phyloP scores from a whole-genome alignment of 2,888 invertebrate genomes.

The Polyommatus iphigenia region DNA sequence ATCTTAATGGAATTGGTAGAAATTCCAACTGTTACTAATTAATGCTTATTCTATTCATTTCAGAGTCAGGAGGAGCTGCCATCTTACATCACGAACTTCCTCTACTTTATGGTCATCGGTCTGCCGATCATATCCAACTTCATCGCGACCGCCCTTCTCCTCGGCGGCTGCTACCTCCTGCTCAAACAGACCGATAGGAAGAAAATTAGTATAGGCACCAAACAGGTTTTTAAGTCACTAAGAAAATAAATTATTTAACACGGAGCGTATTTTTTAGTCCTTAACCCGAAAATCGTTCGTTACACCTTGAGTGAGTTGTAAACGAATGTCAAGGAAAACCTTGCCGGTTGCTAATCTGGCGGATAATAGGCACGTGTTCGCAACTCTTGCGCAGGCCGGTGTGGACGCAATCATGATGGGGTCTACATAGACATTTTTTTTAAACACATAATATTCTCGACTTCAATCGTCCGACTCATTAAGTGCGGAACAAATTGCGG shows the following conservation, averaged over 20 bases:
- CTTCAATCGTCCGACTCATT: neutral
- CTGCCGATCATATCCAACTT: slow-evolving; percentile 11
- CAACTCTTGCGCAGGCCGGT: neutral
- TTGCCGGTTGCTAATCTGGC: neutral
- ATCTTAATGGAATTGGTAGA: too few species aligned
- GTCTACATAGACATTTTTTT: neutral
- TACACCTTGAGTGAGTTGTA: neutral
- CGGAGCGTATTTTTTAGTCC: neutral
- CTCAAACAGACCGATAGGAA: neutral
- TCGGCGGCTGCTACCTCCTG: neutral
- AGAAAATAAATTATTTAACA: slow-evolving; percentile 19
- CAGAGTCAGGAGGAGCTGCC: slow-evolving; percentile 24
- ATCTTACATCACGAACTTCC: slow-evolving; percentile 13
- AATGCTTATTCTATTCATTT: neutral
- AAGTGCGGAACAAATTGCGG: neutral
- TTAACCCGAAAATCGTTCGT: neutral
- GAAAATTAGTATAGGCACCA: neutral
- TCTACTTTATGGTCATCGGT: slow-evolving; percentile 16
- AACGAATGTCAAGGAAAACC: slow-evolving; percentile 12
- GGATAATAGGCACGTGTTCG: neutral
- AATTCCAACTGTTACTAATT: neutral
- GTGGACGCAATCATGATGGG: neutral
- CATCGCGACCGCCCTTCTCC: neutral
- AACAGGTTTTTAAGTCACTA: neutral
- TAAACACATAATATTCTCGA: too few species aligned